These are phyloP conservation scores for Aquatica leii DNA, from an alignment of 2,888 invertebrate species.

Conservation along the genomic window DNA sequence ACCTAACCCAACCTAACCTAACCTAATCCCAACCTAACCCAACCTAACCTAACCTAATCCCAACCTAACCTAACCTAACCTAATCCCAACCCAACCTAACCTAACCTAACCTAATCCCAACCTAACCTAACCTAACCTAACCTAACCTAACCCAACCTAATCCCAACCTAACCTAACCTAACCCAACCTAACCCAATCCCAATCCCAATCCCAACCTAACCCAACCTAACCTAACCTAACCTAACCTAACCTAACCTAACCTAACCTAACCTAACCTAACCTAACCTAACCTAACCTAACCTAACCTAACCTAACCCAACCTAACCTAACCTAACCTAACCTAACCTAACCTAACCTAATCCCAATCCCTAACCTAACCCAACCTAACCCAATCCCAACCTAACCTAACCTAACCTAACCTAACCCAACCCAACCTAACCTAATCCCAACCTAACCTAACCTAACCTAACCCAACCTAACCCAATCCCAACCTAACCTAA, in stretches of 20 bases:
- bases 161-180: no score
- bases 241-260: no score
- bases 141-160: conserved; percentile 32
- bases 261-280: conserved; percentile 40
- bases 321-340: conserved; percentile 37
- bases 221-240: conserved; percentile 38
- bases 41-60: no score
- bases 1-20: conserved; percentile 37
- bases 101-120: conserved; percentile 35
- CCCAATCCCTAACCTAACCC: conserved; percentile 36
- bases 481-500: no score
- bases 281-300: conserved; percentile 40
- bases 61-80: no score
- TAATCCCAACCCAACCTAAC: conserved; percentile 24
- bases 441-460: conserved; percentile 6
- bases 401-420: conserved; percentile 30
- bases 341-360: conserved; percentile 37
- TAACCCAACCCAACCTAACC: background rate
- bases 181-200: conserved; percentile 35
- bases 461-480: conserved; percentile 3
- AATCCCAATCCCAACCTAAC: conserved; percentile 39
- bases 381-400: conserved; percentile 39
- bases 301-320: conserved; percentile 40
- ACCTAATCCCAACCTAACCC: conserved; percentile 35
- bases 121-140: conserved; percentile 21